phyloP scores from a whole-genome alignment of 2,888 invertebrate genomes.

The Drosophila bunnanda region DNA sequence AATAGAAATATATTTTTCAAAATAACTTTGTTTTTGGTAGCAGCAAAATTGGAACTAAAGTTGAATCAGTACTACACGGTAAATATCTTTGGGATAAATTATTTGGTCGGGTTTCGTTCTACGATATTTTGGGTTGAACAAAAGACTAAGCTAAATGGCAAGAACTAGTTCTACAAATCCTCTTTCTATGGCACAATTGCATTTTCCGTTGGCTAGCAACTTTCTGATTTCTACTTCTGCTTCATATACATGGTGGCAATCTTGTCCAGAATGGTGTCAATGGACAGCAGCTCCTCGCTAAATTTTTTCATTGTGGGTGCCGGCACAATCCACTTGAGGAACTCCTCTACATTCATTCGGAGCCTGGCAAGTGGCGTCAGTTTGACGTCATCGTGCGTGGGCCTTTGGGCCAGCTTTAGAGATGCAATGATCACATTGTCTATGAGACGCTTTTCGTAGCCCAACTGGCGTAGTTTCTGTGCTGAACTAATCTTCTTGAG shows the following conservation, averaged over 20 bases:
- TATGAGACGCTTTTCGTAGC: slow-evolving; percentile 90
- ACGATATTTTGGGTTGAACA: slow-evolving; percentile 33
- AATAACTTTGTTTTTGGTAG: slow-evolving; percentile 51
- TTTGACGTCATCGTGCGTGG: slow-evolving; percentile 87
- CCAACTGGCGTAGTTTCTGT: slow-evolving; percentile 90
- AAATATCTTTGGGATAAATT: slow-evolving; percentile 65
- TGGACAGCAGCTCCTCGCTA: slow-evolving; percentile 89
- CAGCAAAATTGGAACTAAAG: slow-evolving; percentile 37
- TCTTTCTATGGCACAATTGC: slow-evolving; percentile 65
- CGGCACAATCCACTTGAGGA: slow-evolving; percentile 93
- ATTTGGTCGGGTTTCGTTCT: slow-evolving; percentile 64
- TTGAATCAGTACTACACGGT: slow-evolving; percentile 41
- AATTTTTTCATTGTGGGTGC: slow-evolving; percentile 91
- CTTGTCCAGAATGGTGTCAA: slow-evolving; percentile 90
- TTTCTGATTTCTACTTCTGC: slow-evolving; percentile 67
- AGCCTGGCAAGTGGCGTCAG: slow-evolving; percentile 88
- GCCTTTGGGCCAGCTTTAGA: slow-evolving; percentile 90
- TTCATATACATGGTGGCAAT: slow-evolving; percentile 83
- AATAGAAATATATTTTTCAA: slow-evolving; percentile 16
- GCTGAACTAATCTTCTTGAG: slow-evolving; percentile 93
- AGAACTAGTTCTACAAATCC: slow-evolving; percentile 61
- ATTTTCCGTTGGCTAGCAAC: slow-evolving; percentile 28
- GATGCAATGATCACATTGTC: slow-evolving; percentile 93
- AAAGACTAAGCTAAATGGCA: slow-evolving; percentile 68
- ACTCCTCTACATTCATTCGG: slow-evolving; percentile 90